phyloP scores from a whole-genome alignment of 1,140 invertebrate species.

The Rhyacophila brunnea region DNA sequence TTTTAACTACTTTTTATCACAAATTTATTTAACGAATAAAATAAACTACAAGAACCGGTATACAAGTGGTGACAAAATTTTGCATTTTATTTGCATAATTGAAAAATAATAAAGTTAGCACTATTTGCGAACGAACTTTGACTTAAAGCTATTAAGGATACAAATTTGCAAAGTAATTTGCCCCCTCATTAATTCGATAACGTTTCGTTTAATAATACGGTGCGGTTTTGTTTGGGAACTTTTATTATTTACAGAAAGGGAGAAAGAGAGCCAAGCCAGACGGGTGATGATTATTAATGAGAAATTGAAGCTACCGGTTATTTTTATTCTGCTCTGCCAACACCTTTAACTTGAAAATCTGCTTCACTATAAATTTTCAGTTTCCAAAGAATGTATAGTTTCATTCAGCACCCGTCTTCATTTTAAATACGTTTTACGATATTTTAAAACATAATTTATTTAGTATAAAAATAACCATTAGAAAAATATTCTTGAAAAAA shows the following conservation, averaged over 20 bases:
- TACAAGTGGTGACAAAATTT: background rate
- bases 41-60: too few relatives aligned
- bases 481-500: too few relatives aligned
- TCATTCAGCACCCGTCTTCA: too few relatives aligned
- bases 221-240: constrained; percentile 24
- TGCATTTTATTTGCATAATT: background rate
- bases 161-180: constrained; percentile 26
- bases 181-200: constrained; percentile 25
- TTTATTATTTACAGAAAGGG: constrained; percentile 25
- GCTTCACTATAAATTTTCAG: too few relatives aligned
- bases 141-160: constrained; percentile 22
- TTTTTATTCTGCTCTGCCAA: too few relatives aligned
- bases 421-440: too few relatives aligned
- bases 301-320: constrained; percentile 10
- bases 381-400: too few relatives aligned
- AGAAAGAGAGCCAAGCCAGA: constrained; percentile 19
- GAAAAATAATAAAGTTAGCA: constrained; percentile 21
- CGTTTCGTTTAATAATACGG: constrained; percentile 20
- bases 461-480: too few relatives aligned
- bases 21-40: too few relatives aligned
- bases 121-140: constrained; percentile 16
- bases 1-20: too few relatives aligned
- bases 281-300: constrained; percentile 33
- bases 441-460: too few relatives aligned
- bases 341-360: too few relatives aligned